Percentiles rank a stretch among this genome's conserved stretches.
These are phyloP conservation scores for Lagria hirta DNA, from an alignment of 2,888 invertebrate species.

Conservation along the genomic window DNA sequence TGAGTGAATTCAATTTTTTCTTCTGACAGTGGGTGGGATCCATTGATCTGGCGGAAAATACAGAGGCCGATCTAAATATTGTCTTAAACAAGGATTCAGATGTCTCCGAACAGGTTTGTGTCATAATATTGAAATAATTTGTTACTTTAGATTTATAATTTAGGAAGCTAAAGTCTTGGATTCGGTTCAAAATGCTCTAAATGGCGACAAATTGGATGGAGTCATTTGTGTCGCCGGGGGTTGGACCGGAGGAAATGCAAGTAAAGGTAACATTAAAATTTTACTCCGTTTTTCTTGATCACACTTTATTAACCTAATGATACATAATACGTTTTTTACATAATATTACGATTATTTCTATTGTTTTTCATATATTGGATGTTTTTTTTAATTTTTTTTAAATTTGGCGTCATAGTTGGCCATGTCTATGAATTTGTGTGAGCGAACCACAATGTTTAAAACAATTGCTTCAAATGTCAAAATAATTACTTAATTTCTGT, in stretches of 20 bases:
- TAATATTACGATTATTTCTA: no score
- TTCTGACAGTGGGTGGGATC: conserved; percentile 51
- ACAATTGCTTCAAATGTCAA: no score
- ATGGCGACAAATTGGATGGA: conserved; percentile 18
- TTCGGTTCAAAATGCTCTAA: conserved; percentile 56
- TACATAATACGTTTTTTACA: no score
- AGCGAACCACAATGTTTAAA: no score
- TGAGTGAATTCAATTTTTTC: conserved; percentile 2
- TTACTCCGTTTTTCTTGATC: no score
- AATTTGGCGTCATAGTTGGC: no score
- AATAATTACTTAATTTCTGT: no score
- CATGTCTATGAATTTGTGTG: no score
- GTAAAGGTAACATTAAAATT: conserved; percentile 19
- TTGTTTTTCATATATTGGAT: no score
- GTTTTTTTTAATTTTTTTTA: no score
- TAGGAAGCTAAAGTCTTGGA: conserved; percentile 68
- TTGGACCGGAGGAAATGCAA: conserved; percentile 25
- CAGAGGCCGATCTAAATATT: conserved; percentile 85
- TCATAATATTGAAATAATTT: neutral
- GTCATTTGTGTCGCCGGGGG: conserved; percentile 48
- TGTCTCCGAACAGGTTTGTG: conserved; percentile 68
- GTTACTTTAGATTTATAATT: no score
- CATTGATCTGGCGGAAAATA: conserved; percentile 50
- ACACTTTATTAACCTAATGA: no score
- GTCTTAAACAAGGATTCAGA: conserved; percentile 75